A percentile compares a stretch with the other conserved stretches of the same genome.
These are phyloP conservation scores for Tragopan temminckii DNA, from an alignment of 2,797 vertebrate genomes.

Conservation along the genomic window DNA sequence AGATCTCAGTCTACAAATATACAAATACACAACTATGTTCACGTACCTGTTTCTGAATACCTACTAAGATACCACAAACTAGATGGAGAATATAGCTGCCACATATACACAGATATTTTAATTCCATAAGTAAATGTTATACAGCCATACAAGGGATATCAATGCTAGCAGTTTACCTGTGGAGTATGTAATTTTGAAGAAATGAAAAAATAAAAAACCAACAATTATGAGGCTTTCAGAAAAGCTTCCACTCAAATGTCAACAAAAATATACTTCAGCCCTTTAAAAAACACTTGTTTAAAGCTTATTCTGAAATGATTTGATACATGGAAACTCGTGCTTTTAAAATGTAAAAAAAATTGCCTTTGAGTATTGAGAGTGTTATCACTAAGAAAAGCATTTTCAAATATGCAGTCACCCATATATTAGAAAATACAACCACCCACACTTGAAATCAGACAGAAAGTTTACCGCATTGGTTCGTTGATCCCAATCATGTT, in stretches of 20 bases:
- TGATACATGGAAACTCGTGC: not conserved
- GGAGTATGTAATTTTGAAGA: not conserved
- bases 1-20: not conserved
- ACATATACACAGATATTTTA: not conserved
- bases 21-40: not conserved
- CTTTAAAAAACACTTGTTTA: not conserved
- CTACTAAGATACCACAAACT: not conserved
- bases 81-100: not conserved
- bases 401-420: not conserved
- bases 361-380: accelerated
- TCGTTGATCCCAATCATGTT: conserved; percentile 99
- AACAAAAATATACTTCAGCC: not conserved
- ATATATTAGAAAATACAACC: not conserved
- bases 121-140: not conserved
- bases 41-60: not conserved
- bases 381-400: not conserved
- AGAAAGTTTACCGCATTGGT: conserved; percentile 87
- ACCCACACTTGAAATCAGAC: not conserved
- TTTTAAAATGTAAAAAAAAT: not conserved
- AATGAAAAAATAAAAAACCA: not conserved
- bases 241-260: not conserved
- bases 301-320: not conserved
- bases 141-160: not conserved
- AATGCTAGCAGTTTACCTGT: not conserved
- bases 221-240: not conserved